Evolutionary conservation across 2,113 vertebrate species (phyloP).

Genomic region (Nothocercus julius): DNA sequence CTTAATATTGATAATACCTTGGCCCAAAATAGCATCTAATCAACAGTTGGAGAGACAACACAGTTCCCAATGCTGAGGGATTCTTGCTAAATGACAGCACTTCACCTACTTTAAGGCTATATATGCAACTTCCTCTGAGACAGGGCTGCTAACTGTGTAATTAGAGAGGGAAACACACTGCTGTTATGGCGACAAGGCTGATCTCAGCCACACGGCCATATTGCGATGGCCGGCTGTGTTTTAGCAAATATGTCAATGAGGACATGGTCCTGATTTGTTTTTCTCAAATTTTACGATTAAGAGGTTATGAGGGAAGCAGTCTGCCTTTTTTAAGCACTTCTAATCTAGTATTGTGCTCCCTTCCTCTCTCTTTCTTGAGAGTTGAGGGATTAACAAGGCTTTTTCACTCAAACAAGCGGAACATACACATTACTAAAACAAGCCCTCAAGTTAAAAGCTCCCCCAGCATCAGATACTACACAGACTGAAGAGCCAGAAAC

Average conservation of each 20-base stretch:
- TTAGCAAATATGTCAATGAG: constrained; percentile 26
- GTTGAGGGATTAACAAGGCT: neutral
- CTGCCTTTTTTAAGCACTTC: neutral
- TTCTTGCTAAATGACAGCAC: neutral
- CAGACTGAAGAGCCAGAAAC: neutral
- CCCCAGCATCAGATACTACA: neutral
- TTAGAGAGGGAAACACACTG: constrained; percentile 10
- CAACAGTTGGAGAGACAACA: neutral
- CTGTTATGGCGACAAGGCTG: neutral
- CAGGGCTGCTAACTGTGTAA: neutral
- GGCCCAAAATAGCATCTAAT: constrained; percentile 14
- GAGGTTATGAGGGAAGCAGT: neutral
- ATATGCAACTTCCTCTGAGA: neutral
- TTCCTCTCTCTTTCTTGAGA: neutral
- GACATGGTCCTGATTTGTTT: neutral
- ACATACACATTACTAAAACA: neutral
- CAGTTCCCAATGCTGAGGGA: neutral
- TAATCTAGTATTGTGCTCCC: neutral
- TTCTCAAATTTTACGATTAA: neutral
- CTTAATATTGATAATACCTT: neutral
- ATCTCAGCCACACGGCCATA: neutral
- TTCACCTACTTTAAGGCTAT: neutral
- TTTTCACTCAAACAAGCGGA: neutral
- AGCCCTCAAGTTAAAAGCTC: neutral
- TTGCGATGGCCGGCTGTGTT: neutral